Base-by-base conservation (phyloP, 2,888 invertebrate species). In the Synergus gifuensis region DNA sequence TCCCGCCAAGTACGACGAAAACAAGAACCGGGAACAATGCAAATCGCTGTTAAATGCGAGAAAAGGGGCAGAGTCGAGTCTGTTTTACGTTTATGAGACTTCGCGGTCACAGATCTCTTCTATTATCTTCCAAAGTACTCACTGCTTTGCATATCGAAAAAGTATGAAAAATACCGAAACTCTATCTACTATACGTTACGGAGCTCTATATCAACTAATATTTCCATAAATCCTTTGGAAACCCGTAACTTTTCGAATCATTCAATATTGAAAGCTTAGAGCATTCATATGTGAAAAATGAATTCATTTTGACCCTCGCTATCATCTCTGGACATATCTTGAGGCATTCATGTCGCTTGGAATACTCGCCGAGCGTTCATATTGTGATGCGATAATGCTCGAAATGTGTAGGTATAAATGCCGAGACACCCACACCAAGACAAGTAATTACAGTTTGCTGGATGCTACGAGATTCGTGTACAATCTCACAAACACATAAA, bases 21-120 rank as follows among this genome's bases (percentile, higher is more conserved):
- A 81, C 82, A 76, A 64, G 78, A 77, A 82, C 46, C 54, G 49
- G 73, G 77, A 78, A 85, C 84, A 85, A 86, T 86, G 83, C 84
- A 80, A 78, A 83, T 83, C 81, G 83, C 77, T 84, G 83, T 81
- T 84, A 78, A 73, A 79, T 83, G 76, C 81, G 83, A 84, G 83
- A 73, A 79, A 80, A 81, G 76, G 82, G 80, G 58, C 63, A 82
- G 63, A 73, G 63, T 80, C 76, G 81, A 80, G 69, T 54, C 36
- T 54, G 7, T 12, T 82, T 76, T 79, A 76, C 81, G 82, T 79
- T 80, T 81, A 79, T 81, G 80, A 81, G 77, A 77, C 76, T 82
- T 81, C 77, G 63, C 4, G 36, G 54, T 54, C 28, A n/a, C 40
- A 36, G 40, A 73, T 58, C 73, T 54, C 36, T n/a, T n/a, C n/a